Percentiles rank a stretch among this genome's conserved stretches.
These are phyloP conservation scores for Andrena flavipes DNA, from an alignment of 2,888 invertebrate species.

Conservation along the genomic window DNA sequence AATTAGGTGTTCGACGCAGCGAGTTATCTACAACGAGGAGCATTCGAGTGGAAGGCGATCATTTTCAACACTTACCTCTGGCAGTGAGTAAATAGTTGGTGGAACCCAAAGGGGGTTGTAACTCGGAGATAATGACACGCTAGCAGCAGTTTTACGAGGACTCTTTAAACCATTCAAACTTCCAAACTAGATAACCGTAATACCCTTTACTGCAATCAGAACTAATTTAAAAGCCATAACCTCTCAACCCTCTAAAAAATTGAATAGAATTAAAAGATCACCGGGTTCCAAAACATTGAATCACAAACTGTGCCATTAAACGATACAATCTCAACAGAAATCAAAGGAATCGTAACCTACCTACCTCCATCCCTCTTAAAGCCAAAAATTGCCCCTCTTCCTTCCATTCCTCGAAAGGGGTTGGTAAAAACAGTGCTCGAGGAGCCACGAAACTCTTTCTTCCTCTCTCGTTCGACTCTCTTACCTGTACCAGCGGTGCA, in stretches of 20 bases:
- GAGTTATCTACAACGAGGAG: constrained; percentile 12
- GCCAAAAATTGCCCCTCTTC: background rate
- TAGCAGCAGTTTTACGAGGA: too few relatives aligned
- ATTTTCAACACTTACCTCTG: constrained; percentile 9
- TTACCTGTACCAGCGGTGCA: constrained; percentile 17
- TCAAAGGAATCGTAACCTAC: background rate
- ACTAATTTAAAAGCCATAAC: too few relatives aligned
- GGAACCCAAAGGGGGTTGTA: constrained; percentile 1
- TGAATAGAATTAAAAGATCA: too few relatives aligned
- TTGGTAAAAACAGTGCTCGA: background rate
- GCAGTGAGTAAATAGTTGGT: background rate
- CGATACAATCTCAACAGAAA: background rate
- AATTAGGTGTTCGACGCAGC: constrained; percentile 7
- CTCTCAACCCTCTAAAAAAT: too few relatives aligned
- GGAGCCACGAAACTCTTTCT: background rate
- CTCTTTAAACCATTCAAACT: too few relatives aligned
- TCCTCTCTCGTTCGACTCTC: background rate
- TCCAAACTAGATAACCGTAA: too few relatives aligned
- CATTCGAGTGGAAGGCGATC: constrained; percentile 3
- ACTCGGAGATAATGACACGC: background rate
- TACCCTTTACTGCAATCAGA: too few relatives aligned
- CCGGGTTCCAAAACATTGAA: background rate
- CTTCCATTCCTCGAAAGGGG: background rate
- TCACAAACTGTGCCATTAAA: background rate
- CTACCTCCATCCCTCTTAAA: background rate